Evolutionary conservation across 2,888 invertebrate species (phyloP).

Genomic region (Cepaea hortensis): DNA sequence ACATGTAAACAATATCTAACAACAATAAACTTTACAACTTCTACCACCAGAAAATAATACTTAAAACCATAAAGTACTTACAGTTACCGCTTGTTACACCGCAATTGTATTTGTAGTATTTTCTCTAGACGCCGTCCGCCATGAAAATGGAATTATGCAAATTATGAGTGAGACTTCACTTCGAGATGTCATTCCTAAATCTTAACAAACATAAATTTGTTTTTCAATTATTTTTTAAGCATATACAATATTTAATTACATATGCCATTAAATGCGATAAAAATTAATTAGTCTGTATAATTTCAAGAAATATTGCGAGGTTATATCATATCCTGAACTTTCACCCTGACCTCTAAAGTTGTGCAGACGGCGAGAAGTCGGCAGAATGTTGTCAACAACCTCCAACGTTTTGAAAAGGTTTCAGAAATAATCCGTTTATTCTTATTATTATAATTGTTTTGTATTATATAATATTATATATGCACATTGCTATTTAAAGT

Average conservation of each 20-base stretch:
- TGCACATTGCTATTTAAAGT: background rate
- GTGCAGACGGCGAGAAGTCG: background rate
- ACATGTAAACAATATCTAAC: no score
- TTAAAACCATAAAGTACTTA: background rate
- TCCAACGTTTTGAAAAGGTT: slow-evolving; percentile 38
- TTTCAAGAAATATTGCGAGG: background rate
- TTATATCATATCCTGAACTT: slow-evolving; percentile 22
- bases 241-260: background rate
- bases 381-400: slow-evolving; percentile 49
- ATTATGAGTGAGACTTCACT: slow-evolving; percentile 29
- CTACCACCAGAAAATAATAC: background rate
- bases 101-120: background rate
- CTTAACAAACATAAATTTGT: background rate
- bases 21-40: no score
- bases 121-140: slow-evolving; percentile 41
- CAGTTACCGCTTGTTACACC: background rate
- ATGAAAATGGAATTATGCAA: slow-evolving; percentile 48
- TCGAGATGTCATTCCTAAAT: background rate
- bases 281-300: background rate
- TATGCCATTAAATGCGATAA: background rate
- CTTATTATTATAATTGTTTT: background rate
- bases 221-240: background rate
- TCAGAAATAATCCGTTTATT: background rate
- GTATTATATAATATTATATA: background rate
- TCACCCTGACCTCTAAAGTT: slow-evolving; percentile 42